Evolutionary conservation across 1,140 invertebrate genomes (phyloP), one percentile per base, ranked within the genome.

Genomic region (Brachionus asplanchnoidis): DNA sequence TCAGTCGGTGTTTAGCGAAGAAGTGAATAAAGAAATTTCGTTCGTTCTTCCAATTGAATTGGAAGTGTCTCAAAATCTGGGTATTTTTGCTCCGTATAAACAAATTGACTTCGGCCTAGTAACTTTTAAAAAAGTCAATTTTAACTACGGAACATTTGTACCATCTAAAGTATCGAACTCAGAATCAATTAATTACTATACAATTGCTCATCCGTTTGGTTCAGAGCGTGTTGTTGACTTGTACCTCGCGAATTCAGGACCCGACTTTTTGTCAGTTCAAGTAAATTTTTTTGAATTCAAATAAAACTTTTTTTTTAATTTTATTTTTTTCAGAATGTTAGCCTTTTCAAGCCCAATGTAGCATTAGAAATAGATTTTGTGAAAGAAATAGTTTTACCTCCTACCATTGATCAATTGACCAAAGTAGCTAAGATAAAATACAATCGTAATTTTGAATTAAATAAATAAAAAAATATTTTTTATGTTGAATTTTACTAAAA

Each of bases 371-470:
- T 82, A 23, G 20, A 65, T 20, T 82, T 82, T 68, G 20, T 26
- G 17, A 65, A 32, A 36, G 23, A 44, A 42, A 40, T 65, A 20
- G 17, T 60, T 26, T 40, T 82, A 44, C 56, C 79, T 14, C 53
- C 53, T 9, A 44, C n/a, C n/a, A 14, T 40, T 20, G 17, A 82
- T n/a, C 53, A 82, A 26, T 46, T 82, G 32, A 82, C 79, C 17
- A 82, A 82, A 82, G 32, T 82, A 7, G 79, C 36, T 5, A 56
- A 82, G n/a, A 60, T 82, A 14, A 82, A 44, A 65, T 82, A 32
- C 53, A 65, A 82, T 65, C 79, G 79, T 82, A 82, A 65, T 26
- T 14, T 28, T 32, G 6, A 12, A 20, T 20, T 3, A 23, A 56
- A 26, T 70, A 20, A 44, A 40, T 20, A 23, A 46, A 44, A 23